Conservation (phyloP, 2,113 vertebrate species). For the Vombatus ursinus region DNA sequence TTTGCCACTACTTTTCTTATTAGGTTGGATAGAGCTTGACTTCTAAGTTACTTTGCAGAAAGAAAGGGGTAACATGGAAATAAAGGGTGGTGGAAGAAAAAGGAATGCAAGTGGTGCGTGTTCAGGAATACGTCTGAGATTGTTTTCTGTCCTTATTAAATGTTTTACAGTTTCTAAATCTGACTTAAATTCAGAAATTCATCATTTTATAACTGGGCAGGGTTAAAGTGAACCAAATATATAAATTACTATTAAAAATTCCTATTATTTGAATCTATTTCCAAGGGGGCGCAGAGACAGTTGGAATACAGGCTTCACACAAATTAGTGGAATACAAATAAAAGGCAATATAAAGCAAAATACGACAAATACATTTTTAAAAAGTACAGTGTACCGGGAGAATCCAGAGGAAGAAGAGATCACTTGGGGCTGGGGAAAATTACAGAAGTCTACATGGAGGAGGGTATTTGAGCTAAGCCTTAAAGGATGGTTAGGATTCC, state of each 20-base stretch:
- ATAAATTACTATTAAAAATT: not conserved
- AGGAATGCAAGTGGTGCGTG: not conserved
- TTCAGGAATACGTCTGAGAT: not conserved
- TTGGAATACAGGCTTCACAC: not conserved
- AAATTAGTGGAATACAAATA: not conserved
- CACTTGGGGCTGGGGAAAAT: not conserved
- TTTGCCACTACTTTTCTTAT: not conserved
- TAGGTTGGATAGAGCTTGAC: not conserved
- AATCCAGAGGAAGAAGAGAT: not conserved
- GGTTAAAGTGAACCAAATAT: not conserved
- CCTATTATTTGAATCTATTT: not conserved
- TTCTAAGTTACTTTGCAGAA: not conserved
- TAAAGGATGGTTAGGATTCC: not conserved
- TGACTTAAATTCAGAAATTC: not conserved
- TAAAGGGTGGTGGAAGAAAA: not conserved
- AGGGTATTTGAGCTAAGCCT: not conserved
- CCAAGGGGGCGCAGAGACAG: not conserved
- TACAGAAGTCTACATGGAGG: not conserved
- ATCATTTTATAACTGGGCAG: not conserved
- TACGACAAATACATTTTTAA: not conserved
- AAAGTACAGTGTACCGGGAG: not conserved
- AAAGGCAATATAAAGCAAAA: not conserved
- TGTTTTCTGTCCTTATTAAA: not conserved
- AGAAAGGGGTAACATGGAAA: not conserved
- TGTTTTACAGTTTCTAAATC: not conserved